A percentile compares a stretch with the other conserved stretches of the same genome.
Evolutionary conservation across 1,140 invertebrate species (phyloP).

Genomic region (Chironomus striatipennis): DNA sequence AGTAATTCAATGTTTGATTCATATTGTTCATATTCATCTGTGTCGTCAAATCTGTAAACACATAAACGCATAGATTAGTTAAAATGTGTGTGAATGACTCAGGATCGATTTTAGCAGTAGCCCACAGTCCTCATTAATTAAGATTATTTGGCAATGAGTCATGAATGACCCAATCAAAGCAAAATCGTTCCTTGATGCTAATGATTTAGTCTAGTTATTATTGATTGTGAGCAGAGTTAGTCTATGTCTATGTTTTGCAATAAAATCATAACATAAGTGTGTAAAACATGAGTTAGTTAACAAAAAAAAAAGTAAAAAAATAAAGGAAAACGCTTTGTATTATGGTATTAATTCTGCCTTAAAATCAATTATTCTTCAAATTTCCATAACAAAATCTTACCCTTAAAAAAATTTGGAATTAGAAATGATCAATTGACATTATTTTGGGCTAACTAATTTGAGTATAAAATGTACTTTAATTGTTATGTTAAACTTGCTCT

Average conservation of each 20-base stretch:
- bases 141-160: not conserved
- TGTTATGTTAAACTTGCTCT: not conserved
- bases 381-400: too few species aligned
- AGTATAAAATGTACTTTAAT: too few species aligned
- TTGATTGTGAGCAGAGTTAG: not conserved
- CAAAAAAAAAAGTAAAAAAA: too few species aligned
- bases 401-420: too few species aligned
- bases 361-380: too few species aligned
- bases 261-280: too few species aligned
- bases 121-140: not conserved
- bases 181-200: not conserved
- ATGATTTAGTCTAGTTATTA: not conserved
- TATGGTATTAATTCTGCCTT: too few species aligned
- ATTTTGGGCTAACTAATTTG: too few species aligned
- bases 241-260: too few species aligned
- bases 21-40: slow-evolving; percentile 25
- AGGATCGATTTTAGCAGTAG: not conserved
- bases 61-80: not conserved
- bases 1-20: slow-evolving; percentile 27
- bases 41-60: slow-evolving; percentile 8
- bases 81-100: not conserved
- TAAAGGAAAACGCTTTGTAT: too few species aligned
- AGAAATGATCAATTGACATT: too few species aligned
- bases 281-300: too few species aligned
- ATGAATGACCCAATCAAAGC: not conserved